phyloP scores from a whole-genome alignment of 2,888 invertebrate species.

The Drosophila maculinotata region DNA sequence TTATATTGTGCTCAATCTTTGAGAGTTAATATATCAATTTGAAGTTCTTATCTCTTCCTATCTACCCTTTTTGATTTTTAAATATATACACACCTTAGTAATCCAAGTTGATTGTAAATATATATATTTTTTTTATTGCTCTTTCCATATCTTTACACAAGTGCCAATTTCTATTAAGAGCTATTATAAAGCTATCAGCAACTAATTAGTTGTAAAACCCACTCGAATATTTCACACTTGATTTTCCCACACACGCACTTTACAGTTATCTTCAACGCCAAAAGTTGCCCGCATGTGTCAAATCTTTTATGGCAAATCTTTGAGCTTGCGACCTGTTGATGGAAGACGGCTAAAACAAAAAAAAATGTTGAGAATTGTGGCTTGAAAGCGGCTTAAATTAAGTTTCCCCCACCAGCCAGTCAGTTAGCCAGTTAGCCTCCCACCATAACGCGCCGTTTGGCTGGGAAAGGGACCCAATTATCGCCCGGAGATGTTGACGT shows the following conservation, averaged over 20 bases:
- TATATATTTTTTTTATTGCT: not conserved
- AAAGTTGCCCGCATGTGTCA: constrained; percentile 34
- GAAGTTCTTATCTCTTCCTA: not conserved
- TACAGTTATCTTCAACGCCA: not conserved
- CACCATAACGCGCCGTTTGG: constrained; percentile 12
- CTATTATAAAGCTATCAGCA: not conserved
- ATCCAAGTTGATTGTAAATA: too few species aligned
- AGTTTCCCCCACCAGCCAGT: constrained; percentile 19
- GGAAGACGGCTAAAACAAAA: constrained; percentile 6
- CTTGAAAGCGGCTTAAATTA: constrained; percentile 27
- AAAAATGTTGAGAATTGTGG: constrained; percentile 42
- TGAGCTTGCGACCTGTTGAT: constrained; percentile 16
- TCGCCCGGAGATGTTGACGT: constrained; percentile 66
- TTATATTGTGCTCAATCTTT: too few species aligned
- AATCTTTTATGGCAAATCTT: constrained; percentile 34
- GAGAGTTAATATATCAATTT: too few species aligned
- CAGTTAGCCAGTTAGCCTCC: constrained; percentile 19
- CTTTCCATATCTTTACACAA: not conserved
- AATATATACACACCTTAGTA: not conserved
- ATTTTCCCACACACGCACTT: constrained; percentile 38
- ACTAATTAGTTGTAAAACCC: constrained; percentile 5
- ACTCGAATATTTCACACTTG: constrained; percentile 15
- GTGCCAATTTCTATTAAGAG: constrained; percentile 7
- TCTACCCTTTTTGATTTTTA: not conserved
- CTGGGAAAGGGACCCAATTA: constrained; percentile 75